phyloP scores from a whole-genome alignment of 1,140 invertebrate species.

The Orius laevigatus region DNA sequence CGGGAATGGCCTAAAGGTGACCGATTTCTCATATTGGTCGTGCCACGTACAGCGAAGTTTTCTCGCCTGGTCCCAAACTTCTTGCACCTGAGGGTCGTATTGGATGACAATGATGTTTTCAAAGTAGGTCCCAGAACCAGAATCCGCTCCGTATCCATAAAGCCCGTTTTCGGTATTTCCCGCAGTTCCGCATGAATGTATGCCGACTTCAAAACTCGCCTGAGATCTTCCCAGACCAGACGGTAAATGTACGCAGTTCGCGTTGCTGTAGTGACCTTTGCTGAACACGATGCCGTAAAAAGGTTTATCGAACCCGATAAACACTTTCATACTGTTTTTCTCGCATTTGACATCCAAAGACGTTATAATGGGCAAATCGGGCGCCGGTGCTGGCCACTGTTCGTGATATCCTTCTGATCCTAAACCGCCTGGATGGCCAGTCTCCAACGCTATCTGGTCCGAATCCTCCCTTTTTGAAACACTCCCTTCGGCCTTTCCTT shows the following conservation, averaged over 20 bases:
- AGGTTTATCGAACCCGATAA: conserved; percentile 84
- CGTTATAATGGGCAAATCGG: conserved; percentile 80
- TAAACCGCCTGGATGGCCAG: background rate
- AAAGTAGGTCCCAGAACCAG: conserved; percentile 77
- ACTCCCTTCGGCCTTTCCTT: conserved; percentile 3
- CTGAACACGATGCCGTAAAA: conserved; percentile 95
- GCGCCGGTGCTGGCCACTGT: conserved; percentile 48
- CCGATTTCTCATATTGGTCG: conserved; percentile 87
- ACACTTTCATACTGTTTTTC: conserved; percentile 87
- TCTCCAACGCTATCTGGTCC: conserved; percentile 18
- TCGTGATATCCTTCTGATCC: conserved; percentile 7
- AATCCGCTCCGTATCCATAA: conserved; percentile 42
- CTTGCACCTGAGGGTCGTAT: conserved; percentile 86
- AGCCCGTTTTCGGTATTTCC: conserved; percentile 71
- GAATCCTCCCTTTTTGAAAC: conserved; percentile 1
- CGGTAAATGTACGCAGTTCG: conserved; percentile 78
- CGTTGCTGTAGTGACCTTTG: conserved; percentile 64
- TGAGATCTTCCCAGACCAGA: conserved; percentile 75
- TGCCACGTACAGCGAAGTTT: conserved; percentile 86
- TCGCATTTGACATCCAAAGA: conserved; percentile 87
- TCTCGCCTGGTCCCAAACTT: conserved; percentile 49
- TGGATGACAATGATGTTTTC: conserved; percentile 92
- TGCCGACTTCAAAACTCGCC: conserved; percentile 80
- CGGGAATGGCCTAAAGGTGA: conserved; percentile 84
- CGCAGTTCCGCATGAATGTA: conserved; percentile 81